phyloP scores from a whole-genome alignment of 2,888 invertebrate genomes.

The Capitulum mitella region DNA sequence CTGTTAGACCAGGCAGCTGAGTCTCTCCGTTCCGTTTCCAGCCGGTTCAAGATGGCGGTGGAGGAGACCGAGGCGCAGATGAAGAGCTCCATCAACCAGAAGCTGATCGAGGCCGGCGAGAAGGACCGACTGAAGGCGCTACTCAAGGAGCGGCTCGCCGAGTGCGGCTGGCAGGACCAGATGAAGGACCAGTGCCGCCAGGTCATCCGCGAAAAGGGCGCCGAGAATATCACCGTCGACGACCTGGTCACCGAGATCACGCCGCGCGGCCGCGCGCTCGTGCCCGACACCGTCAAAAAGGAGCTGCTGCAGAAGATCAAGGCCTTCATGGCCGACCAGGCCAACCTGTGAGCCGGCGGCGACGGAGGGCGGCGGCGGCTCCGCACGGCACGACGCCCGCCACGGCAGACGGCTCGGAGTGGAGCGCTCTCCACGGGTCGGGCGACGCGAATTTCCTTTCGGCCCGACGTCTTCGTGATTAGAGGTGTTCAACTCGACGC shows the following conservation, averaged over 20 bases:
- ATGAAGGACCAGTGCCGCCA: constrained; percentile 51
- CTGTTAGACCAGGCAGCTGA: no score
- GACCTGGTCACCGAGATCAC: constrained; percentile 74
- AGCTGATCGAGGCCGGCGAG: constrained; percentile 47
- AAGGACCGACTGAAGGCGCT: constrained; percentile 54
- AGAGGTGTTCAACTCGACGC: no score
- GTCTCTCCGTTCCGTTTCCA: no score
- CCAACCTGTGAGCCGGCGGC: background rate
- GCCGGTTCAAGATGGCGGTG: background rate
- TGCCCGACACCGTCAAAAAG: constrained; percentile 85
- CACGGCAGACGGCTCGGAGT: no score
- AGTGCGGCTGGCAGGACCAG: constrained; percentile 93
- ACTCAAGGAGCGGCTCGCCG: constrained; percentile 66
- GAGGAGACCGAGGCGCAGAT: constrained; percentile 35
- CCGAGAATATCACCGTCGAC: constrained; percentile 69
- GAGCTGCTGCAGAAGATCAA: constrained; percentile 84
- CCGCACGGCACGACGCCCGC: no score
- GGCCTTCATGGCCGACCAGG: constrained; percentile 54
- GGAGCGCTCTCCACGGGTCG: no score
- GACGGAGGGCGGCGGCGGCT: background rate
- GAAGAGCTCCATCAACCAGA: constrained; percentile 45
- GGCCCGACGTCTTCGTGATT: no score
- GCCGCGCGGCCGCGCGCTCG: constrained; percentile 70
- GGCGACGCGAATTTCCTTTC: no score
- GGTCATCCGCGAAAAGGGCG: constrained; percentile 64